These are phyloP conservation scores for Drosophila prosaltans DNA, from an alignment of 1,140 invertebrate species.

Conservation along the genomic window DNA sequence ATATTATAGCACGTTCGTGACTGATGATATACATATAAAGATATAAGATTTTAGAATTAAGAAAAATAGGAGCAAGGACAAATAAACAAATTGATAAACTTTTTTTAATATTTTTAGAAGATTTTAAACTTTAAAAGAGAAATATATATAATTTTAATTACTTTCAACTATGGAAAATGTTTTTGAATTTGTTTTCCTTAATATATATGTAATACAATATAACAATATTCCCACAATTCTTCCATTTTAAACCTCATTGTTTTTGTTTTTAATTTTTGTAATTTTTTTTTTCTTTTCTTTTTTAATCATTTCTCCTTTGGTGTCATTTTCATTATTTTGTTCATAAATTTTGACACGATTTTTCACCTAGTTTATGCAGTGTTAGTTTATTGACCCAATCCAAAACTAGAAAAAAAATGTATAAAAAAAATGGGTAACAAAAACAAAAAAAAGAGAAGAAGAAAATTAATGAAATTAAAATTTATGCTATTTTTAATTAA, in stretches of 20 bases:
- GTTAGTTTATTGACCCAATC: conserved; percentile 67
- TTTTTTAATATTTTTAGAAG: too few relatives aligned
- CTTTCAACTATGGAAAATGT: too few relatives aligned
- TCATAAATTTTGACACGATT: neutral
- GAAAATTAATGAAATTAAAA: conserved; percentile 24
- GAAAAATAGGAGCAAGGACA: too few relatives aligned
- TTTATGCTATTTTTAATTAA: conserved; percentile 73
- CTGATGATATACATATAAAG: neutral
- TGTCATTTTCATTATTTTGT: neutral
- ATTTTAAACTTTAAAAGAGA: too few relatives aligned
- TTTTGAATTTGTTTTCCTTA: too few relatives aligned
- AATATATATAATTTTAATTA: too few relatives aligned
- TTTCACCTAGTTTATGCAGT: conserved; percentile 52
- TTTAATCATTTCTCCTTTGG: neutral
- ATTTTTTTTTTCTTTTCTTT: neutral
- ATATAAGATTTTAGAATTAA: neutral
- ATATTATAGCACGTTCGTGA: neutral
- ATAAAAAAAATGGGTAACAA: conserved; percentile 1
- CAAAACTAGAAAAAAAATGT: neutral
- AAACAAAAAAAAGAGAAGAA: conserved; percentile 6
- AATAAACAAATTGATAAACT: too few relatives aligned
- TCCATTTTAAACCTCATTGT: too few relatives aligned
- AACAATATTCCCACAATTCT: too few relatives aligned
- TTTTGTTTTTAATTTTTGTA: too few relatives aligned
- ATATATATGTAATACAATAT: too few relatives aligned